These are phyloP conservation scores for Toxonevra muliebris DNA, from an alignment of 2,888 invertebrate species.

Conservation along the genomic window DNA sequence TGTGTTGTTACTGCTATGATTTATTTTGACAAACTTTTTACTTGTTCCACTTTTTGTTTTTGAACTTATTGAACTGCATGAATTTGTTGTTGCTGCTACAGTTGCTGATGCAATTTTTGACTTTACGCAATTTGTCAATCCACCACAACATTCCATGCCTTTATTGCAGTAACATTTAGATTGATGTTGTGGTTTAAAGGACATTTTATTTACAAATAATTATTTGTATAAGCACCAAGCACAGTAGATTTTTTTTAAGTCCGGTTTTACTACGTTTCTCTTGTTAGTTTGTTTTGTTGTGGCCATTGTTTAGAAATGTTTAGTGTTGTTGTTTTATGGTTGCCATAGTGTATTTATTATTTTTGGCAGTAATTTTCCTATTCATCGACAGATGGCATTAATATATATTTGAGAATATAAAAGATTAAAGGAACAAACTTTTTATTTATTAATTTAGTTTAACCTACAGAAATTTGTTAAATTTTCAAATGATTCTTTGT, in stretches of 20 bases:
- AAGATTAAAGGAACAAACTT: constrained; percentile 43
- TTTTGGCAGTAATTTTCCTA: neutral
- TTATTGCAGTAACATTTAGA: constrained; percentile 28
- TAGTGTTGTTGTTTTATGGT: constrained; percentile 12
- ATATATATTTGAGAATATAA: constrained; percentile 17
- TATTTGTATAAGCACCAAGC: neutral
- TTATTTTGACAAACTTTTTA: constrained; percentile 27
- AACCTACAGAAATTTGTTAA: too few relatives aligned
- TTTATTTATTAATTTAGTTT: too few relatives aligned
- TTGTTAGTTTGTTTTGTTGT: neutral
- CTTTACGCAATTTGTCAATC: constrained; percentile 10
- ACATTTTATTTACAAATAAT: neutral
- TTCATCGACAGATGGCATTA: constrained; percentile 6
- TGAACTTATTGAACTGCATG: neutral
- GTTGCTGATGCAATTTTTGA: neutral
- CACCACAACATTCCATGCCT: neutral
- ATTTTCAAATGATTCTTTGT: too few relatives aligned
- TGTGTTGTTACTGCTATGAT: neutral
- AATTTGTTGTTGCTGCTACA: neutral
- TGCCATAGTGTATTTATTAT: constrained; percentile 1
- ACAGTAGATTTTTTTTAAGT: neutral
- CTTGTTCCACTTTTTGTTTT: neutral
- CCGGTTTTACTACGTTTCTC: constrained; percentile 24
- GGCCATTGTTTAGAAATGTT: constrained; percentile 9
- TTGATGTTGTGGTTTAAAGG: constrained; percentile 6